Evolutionary conservation across 2,113 vertebrate genomes (phyloP).

Genomic region (Takifugu flavidus): DNA sequence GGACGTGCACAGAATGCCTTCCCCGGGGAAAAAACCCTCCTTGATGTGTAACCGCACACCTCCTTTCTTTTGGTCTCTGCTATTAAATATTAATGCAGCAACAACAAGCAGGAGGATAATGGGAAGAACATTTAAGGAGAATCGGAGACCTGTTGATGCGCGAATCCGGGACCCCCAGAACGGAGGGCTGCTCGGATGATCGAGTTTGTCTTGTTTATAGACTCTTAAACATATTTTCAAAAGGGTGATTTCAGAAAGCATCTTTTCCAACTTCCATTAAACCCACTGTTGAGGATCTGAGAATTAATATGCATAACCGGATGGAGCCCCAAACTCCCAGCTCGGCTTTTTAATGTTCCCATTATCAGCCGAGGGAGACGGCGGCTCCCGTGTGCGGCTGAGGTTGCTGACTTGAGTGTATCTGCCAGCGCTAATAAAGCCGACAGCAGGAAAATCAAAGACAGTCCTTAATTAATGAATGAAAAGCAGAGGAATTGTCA

Average conservation of each 20-base stretch:
- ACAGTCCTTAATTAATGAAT: constrained; percentile 34
- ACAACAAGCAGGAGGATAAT: constrained; percentile 21
- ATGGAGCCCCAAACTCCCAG: constrained; percentile 49
- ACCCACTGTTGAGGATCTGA: constrained; percentile 21
- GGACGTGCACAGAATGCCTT: constrained; percentile 38
- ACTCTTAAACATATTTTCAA: too few relatives aligned
- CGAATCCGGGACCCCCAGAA: constrained; percentile 16
- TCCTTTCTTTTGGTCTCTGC: constrained; percentile 3
- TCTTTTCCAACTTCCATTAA: constrained; percentile 10
- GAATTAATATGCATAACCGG: constrained; percentile 52
- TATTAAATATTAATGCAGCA: constrained; percentile 26
- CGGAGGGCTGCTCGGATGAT: too few relatives aligned
- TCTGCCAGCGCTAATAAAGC: constrained; percentile 4
- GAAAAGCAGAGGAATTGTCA: constrained; percentile 12
- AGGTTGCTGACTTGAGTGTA: constrained; percentile 41
- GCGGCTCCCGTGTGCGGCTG: constrained; percentile 31
- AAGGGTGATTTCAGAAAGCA: constrained; percentile 3
- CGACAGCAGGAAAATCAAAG: constrained; percentile 12
- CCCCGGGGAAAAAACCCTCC: constrained; percentile 16
- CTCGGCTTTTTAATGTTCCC: constrained; percentile 53
- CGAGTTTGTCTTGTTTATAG: too few relatives aligned
- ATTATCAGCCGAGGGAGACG: constrained; percentile 54
- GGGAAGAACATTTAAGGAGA: neutral
- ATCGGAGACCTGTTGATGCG: constrained; percentile 20
- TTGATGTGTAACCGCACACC: constrained; percentile 15